Base-by-base conservation (phyloP, 2,113 vertebrate genomes). In the Ochotona curzoniae region DNA sequence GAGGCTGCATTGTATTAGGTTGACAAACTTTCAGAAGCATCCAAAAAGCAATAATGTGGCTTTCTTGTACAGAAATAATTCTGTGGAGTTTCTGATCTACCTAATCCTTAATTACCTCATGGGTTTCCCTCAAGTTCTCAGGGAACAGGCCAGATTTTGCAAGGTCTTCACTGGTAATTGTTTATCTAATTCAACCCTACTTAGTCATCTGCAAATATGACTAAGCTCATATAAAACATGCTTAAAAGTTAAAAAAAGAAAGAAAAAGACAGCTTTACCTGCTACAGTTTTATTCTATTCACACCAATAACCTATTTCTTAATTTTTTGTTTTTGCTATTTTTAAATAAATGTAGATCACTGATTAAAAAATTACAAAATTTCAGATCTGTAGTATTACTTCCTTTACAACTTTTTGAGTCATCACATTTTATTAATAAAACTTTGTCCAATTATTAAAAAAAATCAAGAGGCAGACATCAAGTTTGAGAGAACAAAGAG, bases 1-100 rank as follows among this genome's bases (percentile, higher is more conserved):
- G 18, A 84, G 82, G 15, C 8, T 88, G 51, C 82, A 82, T 87
- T 91, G 47, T 86, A 47, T 64, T 88, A 93, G 70, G 38, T 20
- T 44, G 25, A 64, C 61, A 8, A 87, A 38, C 4, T 64, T n/a
- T 67, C 64, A 35, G 49, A 93, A 18, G 35, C 18, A 74, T 86
- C 14, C 74, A 44, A 8, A 75, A 94, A 86, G 44, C 21, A 60
- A 38, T 26, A 63, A 7, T 63, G n/a, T 23, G 32, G 51, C 32
- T 60, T 95, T 8, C 54, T 15, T 20, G 0, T 79, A 61, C 0
- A 35, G 18, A 10, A 74, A 85, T 83, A 84, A 83, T 7, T 35
- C 63, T 4, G 57, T 20, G 13, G 30, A 12, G 23, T 30, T 83
- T 44, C 4, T 67, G 28, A 85, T 38, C 20, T 51, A n/a, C 17